Evolutionary conservation across 1,140 invertebrate genomes (phyloP).

Genomic region (Amyelois transitella): DNA sequence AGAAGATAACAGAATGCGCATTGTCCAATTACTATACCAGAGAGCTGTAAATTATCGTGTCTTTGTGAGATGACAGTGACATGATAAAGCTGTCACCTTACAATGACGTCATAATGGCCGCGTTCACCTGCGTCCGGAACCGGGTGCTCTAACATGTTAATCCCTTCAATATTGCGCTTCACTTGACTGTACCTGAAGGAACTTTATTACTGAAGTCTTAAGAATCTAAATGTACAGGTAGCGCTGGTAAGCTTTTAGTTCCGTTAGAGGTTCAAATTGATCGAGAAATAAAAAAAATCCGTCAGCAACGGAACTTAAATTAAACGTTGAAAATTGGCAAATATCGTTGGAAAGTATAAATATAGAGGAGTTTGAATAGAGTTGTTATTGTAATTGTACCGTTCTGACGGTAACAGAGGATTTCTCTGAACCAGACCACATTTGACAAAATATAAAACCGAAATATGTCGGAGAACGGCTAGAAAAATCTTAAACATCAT

Average conservation of each 20-base stretch:
- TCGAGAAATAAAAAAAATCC: too few species aligned
- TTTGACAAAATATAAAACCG: too few species aligned
- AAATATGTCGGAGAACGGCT: too few species aligned
- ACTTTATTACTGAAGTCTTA: not conserved
- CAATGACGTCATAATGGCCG: slow-evolving; percentile 1
- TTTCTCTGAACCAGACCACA: too few species aligned
- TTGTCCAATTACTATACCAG: not conserved
- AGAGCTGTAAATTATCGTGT: not conserved
- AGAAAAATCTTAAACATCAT: too few species aligned
- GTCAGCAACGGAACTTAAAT: too few species aligned
- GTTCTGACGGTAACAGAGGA: too few species aligned
- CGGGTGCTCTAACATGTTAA: slow-evolving; percentile 1
- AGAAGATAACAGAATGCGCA: not conserved
- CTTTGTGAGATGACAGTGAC: not conserved
- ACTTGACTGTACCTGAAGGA: not conserved
- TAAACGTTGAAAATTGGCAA: too few species aligned
- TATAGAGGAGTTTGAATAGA: too few species aligned
- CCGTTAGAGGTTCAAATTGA: not conserved
- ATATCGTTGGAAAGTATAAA: too few species aligned
- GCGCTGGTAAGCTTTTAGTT: not conserved
- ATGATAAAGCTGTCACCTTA: slow-evolving; percentile 2
- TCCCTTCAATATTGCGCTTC: slow-evolving; percentile 2
- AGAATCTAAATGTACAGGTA: not conserved
- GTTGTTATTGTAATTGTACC: too few species aligned
- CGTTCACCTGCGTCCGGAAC: not conserved